Conservation (phyloP, 2,888 invertebrate genomes). For the Pemphredon lugubris region DNA sequence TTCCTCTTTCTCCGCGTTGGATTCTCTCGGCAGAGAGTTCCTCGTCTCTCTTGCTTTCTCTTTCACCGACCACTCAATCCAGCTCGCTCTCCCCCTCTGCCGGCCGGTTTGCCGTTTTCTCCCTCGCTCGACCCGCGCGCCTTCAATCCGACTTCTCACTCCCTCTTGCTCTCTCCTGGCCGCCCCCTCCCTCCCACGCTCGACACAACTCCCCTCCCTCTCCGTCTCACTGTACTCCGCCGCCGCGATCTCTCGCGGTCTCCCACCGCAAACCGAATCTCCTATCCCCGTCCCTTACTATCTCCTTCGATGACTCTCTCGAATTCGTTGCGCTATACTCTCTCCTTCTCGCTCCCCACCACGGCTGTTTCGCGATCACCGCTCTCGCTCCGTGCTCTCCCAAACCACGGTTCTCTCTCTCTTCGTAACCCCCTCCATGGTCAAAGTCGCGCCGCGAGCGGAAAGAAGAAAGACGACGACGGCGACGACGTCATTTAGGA, state of each 20-base stretch:
- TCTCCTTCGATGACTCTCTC: conserved; percentile 46
- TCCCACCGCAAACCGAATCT: conserved; percentile 10
- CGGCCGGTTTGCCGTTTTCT: not conserved
- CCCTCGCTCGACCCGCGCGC: too few relatives aligned
- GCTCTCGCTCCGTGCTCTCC: conserved; percentile 25
- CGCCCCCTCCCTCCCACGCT: too few relatives aligned
- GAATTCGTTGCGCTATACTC: conserved; percentile 16
- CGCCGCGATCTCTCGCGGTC: conserved; percentile 39
- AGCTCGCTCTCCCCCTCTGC: conserved; percentile 16
- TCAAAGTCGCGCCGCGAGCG: not conserved
- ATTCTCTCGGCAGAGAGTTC: conserved; percentile 28
- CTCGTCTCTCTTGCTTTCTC: conserved; percentile 15
- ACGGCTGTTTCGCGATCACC: conserved; percentile 21
- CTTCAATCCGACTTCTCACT: too few relatives aligned
- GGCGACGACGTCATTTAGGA: not conserved
- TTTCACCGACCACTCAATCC: conserved; percentile 14
- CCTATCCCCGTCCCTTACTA: conserved; percentile 19
- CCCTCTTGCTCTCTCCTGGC: too few relatives aligned
- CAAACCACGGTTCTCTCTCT: not conserved
- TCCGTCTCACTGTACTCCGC: conserved; percentile 21
- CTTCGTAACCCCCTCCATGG: conserved; percentile 3
- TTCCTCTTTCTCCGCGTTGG: conserved; percentile 47
- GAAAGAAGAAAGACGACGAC: not conserved
- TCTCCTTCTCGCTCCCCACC: conserved; percentile 3
- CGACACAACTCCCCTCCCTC: too few relatives aligned